Evolutionary conservation across 2,888 invertebrate genomes (phyloP), one percentile per base, ranked within the genome.

Genomic region (Leucania comma): DNA sequence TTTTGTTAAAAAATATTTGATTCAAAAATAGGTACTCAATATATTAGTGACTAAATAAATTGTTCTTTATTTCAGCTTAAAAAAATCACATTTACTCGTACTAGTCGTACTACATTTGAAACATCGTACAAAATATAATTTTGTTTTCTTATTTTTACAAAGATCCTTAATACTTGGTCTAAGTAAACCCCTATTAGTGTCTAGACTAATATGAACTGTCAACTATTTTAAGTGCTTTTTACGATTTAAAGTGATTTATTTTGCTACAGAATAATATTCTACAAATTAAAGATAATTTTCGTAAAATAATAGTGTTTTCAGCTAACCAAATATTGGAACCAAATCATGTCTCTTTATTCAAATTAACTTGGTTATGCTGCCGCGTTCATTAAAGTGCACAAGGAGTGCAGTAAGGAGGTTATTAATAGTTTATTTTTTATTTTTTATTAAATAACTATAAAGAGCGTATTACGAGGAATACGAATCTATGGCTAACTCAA

Each of bases 131-230:
- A 17, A 9, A 42, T 8, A n/a, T 8, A 32, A 56, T 12, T 14
- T 57, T 26, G n/a, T 71, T 46, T 62, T 12, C n/a, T 62, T n/a
- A 0, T 17, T 12, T 54, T 63, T 12, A 22, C 24, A 12, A 64
- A 64, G 48, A n/a, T n/a, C n/a, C n/a, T n/a, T n/a, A n/a, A n/a
- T n/a, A 48, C 12, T 54, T 63, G 17, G 20, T 5, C 17, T 54
- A 38, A 2, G 3, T 20, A 8, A 42, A 35, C 20, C 64, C 50
- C 10, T 75, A 14, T 14, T 20, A 42, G 32, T 72, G 22, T 66
- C 26, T 46, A 46, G 32, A 51, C 10, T 14, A 24, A 22, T 14
- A 46, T 24, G n/a, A 53, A 53, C 17, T 46, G 20, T 29, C 17
- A 35, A 60, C 4, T 2, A 63, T 54, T 61, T 38, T 24, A 54